phyloP scores from a whole-genome alignment of 2,888 invertebrate species.

The Tillus elongatus region DNA sequence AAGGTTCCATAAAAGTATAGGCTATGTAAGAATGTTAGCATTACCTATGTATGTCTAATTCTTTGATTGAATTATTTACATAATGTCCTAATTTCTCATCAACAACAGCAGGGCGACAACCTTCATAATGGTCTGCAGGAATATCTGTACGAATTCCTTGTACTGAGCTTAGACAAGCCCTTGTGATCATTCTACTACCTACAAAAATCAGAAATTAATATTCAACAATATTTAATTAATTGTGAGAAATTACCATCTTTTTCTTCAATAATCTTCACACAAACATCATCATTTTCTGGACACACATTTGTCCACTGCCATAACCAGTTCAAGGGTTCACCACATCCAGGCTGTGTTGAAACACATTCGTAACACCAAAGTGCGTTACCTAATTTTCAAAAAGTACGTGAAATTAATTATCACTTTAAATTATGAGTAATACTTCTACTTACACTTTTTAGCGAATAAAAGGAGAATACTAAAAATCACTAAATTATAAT shows the following conservation, averaged over 20 bases:
- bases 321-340: conserved; percentile 72
- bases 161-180: conserved; percentile 76
- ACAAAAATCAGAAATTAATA: conserved; percentile 25
- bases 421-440: no score
- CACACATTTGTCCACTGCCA: conserved; percentile 71
- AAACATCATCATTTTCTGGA: conserved; percentile 75
- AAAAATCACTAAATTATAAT: no score
- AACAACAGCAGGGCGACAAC: conserved; percentile 70
- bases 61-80: conserved; percentile 77
- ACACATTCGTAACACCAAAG: conserved; percentile 87
- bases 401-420: no score
- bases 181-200: conserved; percentile 72
- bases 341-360: conserved; percentile 82
- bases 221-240: conserved; percentile 5
- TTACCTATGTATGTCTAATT: conserved; percentile 73
- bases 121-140: conserved; percentile 86
- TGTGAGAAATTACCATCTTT: conserved; percentile 59
- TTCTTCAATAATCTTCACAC: conserved; percentile 78
- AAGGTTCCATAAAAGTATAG: no score
- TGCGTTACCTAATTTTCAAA: no score
- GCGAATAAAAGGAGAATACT: no score
- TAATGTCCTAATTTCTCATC: conserved; percentile 76
- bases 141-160: conserved; percentile 73
- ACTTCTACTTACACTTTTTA: no score
- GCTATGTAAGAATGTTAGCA: no score